Base-by-base conservation (phyloP, 2,888 invertebrate species). In the Lasioglossum villosulum region DNA sequence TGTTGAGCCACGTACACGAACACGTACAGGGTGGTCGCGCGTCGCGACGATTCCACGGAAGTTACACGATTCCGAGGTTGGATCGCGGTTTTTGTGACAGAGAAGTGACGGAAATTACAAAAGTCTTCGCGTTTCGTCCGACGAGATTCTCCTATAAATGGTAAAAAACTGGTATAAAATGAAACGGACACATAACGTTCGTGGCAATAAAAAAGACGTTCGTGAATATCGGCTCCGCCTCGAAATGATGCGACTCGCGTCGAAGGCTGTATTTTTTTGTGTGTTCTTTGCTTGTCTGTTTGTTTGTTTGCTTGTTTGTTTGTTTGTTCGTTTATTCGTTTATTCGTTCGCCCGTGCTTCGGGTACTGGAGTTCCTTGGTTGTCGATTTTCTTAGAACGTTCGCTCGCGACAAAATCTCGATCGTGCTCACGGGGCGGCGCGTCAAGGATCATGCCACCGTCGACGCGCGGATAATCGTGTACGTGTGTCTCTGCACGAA, bases 121-220 rank as follows among this genome's bases (percentile, higher is more conserved):
- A 90, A 90, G 83, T 89, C 84, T 83, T 74, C 78, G 82, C 84
- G 82, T 71, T 78, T 82, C 84, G 80, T 80, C 75, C 83, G 82
- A 80, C 86, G 90, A 80, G 80, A 71, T 78, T 82, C 84, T 63
- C 52, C 82, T 86, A 86, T 87, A 90, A 88, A 88, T 90, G 84
- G 89, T 89, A 89, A 90, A 89, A 89, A 89, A 89, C 84, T 90
- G 78, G 86, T 89, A 89, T 86, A 86, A 90, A 89, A 90, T 82
- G 83, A 89, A 90, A 88, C 78, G 84, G 83, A 86, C 83, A 78
- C 85, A 78, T 78, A 77, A 84, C 82, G 80, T 82, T 84, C 82
- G 82, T 78, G 83, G 87, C 77, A 84, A 87, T 87, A 81, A 88
- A 88, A 87, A 86, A 87, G 78, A 80, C 80, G 59, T 78, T 80